Percentiles rank a stretch among this genome's conserved stretches.
These are phyloP conservation scores for Peucedramus taeniatus DNA, from an alignment of 2,113 vertebrate genomes.

Conservation along the genomic window DNA sequence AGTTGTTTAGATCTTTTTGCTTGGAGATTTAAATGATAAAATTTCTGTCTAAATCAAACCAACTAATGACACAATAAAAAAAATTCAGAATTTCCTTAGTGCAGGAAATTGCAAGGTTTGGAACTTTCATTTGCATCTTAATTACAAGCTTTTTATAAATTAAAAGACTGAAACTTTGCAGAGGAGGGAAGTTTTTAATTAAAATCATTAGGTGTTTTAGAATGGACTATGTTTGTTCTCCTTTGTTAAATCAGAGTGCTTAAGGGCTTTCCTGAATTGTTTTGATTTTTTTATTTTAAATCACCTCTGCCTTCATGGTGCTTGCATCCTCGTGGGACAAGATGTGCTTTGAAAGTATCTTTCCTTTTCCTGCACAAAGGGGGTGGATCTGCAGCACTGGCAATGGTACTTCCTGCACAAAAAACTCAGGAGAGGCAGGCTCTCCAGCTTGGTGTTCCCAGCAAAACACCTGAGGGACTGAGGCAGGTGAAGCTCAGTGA, in stretches of 20 bases:
- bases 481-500: background rate
- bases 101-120: background rate
- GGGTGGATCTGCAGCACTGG: rapidly evolving
- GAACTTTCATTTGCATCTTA: background rate
- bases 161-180: background rate
- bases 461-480: rapidly evolving
- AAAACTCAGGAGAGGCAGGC: rapidly evolving
- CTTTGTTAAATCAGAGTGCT: background rate
- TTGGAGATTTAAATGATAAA: background rate
- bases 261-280: background rate
- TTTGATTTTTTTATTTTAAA: background rate
- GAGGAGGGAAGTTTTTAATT: background rate
- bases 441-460: rapidly evolving
- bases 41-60: background rate
- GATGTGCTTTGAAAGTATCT: background rate
- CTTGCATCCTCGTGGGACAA: background rate
- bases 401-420: background rate
- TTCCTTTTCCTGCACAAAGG: background rate
- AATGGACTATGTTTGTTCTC: background rate
- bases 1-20: background rate
- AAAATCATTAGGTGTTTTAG: background rate
- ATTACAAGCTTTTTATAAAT: background rate
- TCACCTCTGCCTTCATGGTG: background rate
- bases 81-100: background rate
- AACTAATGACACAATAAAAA: background rate